Evolutionary conservation across 2,113 vertebrate genomes (phyloP).

Genomic region (Colossoma macropomum): DNA sequence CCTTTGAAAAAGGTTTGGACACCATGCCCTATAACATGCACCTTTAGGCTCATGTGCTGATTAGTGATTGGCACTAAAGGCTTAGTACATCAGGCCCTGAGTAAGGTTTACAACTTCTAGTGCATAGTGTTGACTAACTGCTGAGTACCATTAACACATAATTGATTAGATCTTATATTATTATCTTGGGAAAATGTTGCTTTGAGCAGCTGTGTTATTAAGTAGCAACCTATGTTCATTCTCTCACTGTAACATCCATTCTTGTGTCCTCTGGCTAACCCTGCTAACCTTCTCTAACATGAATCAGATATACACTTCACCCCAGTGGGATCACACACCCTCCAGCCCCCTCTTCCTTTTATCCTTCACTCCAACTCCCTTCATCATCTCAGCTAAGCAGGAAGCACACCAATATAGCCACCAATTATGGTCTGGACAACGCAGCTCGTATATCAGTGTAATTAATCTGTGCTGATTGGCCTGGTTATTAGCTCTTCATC

Average conservation of each 20-base stretch:
- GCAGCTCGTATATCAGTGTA: conserved; percentile 47
- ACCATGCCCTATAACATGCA: too few relatives aligned
- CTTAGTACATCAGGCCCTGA: too few relatives aligned
- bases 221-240: background rate
- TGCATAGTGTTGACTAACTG: too few relatives aligned
- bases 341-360: background rate
- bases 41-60: too few relatives aligned
- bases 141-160: background rate
- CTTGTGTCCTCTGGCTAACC: background rate
- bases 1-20: too few relatives aligned
- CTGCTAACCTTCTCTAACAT: background rate
- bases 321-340: background rate
- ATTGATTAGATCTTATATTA: background rate
- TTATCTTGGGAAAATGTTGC: background rate
- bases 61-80: too few relatives aligned
- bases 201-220: background rate
- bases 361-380: conserved; percentile 20
- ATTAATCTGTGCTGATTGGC: conserved; percentile 56
- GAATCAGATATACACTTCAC: background rate
- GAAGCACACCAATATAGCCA: conserved; percentile 50
- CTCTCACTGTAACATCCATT: background rate
- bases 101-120: too few relatives aligned
- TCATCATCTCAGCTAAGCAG: conserved; percentile 42
- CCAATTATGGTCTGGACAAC: conserved; percentile 47
- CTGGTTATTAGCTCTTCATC: conserved; percentile 40